These are phyloP conservation scores for Eunapius fragilis DNA, from an alignment of 37 sponge, comb jelly and placozoan species.

Conservation along the genomic window DNA sequence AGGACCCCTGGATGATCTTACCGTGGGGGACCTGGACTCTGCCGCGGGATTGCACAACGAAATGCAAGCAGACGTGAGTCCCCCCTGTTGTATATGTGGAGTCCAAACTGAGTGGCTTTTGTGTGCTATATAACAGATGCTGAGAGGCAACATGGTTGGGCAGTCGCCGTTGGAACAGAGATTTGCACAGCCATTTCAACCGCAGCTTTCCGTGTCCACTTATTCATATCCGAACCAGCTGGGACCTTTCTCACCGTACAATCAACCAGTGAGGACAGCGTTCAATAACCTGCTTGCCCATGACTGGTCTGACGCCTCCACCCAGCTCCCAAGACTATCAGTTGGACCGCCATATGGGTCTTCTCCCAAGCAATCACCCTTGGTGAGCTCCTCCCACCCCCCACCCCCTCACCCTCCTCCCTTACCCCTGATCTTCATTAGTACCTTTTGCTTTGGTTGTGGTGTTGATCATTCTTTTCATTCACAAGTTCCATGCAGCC, in stretches of 20 bases:
- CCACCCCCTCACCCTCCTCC: not conserved
- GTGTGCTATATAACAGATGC: constrained; percentile 8
- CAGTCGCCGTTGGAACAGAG: constrained; percentile 81
- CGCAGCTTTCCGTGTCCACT: constrained; percentile 12
- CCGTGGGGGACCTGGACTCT: constrained; percentile 73
- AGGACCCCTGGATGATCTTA: constrained; percentile 72
- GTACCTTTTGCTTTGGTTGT: not conserved
- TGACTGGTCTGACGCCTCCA: not conserved
- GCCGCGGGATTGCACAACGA: not conserved
- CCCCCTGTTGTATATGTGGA: not conserved
- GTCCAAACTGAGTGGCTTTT: not conserved
- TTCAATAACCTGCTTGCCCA: constrained; percentile 5
- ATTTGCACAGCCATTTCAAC: constrained; percentile 72
- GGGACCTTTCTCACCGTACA: constrained; percentile 62
- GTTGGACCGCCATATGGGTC: constrained; percentile 11
- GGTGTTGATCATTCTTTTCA: not conserved
- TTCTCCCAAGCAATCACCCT: constrained; percentile 31
- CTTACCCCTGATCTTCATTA: not conserved
- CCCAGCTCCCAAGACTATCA: not conserved
- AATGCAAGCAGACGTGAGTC: not conserved
- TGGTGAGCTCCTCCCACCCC: constrained; percentile 6
- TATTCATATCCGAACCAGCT: constrained; percentile 72
- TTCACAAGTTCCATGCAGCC: constrained; percentile 28
- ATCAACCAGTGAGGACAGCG: not conserved
- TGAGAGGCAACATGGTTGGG: constrained; percentile 38